Percentiles rank a stretch among this genome's conserved stretches.
phyloP scores from a whole-genome alignment of 2,113 vertebrate genomes.

The Hypomesus transpacificus region DNA sequence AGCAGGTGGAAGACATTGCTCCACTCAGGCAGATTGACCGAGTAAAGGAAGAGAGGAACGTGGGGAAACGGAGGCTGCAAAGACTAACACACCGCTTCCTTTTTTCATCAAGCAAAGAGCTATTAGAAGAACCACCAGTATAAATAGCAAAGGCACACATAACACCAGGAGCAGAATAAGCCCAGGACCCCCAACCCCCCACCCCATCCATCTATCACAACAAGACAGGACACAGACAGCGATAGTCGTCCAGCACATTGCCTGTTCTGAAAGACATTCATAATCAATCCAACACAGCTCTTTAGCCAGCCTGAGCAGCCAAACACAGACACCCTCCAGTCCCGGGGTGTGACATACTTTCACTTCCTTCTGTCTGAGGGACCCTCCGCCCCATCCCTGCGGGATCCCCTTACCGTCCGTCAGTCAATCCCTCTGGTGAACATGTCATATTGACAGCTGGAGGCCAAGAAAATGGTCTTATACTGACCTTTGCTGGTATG shows the following conservation, averaged over 20 bases:
- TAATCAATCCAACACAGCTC: background rate
- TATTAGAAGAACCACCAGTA: constrained; percentile 56
- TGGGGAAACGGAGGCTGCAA: background rate
- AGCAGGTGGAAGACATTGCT: background rate
- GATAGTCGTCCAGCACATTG: background rate
- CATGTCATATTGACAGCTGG: constrained; percentile 26
- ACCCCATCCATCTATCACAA: background rate
- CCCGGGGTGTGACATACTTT: constrained; percentile 12
- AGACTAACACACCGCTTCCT: constrained; percentile 30
- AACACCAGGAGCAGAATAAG: constrained; percentile 41
- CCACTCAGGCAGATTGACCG: constrained; percentile 25
- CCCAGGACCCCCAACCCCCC: constrained; percentile 40
- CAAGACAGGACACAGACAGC: background rate
- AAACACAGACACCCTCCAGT: too few relatives aligned
- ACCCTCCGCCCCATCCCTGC: background rate
- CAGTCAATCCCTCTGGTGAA: constrained; percentile 25
- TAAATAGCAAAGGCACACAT: constrained; percentile 63
- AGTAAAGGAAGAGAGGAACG: constrained; percentile 29
- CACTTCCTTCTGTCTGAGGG: constrained; percentile 27
- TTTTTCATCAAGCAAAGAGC: constrained; percentile 48
- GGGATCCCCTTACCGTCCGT: constrained; percentile 32
- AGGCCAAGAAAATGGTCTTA: background rate
- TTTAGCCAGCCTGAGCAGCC: background rate
- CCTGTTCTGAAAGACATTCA: background rate
- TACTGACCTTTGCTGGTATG: constrained; percentile 24